Evolutionary conservation across 2,888 invertebrate genomes (phyloP), one percentile per base, ranked within the genome.

Genomic region (Neoascia interrupta): DNA sequence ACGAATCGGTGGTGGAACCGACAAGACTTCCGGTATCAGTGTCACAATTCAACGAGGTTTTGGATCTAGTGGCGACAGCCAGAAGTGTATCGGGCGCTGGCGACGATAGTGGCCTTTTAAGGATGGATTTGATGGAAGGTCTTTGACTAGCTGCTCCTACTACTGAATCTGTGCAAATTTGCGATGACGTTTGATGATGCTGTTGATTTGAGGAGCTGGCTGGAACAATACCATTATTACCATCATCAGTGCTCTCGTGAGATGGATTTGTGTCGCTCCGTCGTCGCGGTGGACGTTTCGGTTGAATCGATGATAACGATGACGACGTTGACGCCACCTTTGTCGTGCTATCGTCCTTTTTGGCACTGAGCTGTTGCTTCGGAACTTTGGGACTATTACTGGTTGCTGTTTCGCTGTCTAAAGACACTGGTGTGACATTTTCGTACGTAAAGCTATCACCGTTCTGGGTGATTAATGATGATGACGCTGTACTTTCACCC

Each of bases 51-150:
- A 82, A 83, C 8, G 85, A 79, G 49, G 89, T 88, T 89, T 89
- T 66, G 18, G 70, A 56, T 45, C 51, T 15, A 45, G 56, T 53
- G 43, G 37, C 51, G 58, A 43, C 66, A 58, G 58, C 23, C 51
- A 49, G 41, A 64, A 41, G 54, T 49, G 49, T 56, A 41, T 43
- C 23, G 74, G 54, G 82, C 81, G 88, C 88, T 86, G 87, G 89
- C 43, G 84, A 53, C 8, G 85, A 85, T 16, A 83, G 79, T 23
- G 92, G 92, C 75, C 92, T 91, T 82, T 92, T 92, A 23, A 92
- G 85, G 81, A 92, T 92, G 11, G 92, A 92, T 86, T 92, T 92
- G 66, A 92, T 92, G 1, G 72, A 70, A 49, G 64, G 73, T 36
- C 68, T 81, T 39, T 75, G 79, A 74, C 79, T 81, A 73, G 73